Conservation (phyloP, 2,113 vertebrate species). For the Quiscalus mexicanus region DNA sequence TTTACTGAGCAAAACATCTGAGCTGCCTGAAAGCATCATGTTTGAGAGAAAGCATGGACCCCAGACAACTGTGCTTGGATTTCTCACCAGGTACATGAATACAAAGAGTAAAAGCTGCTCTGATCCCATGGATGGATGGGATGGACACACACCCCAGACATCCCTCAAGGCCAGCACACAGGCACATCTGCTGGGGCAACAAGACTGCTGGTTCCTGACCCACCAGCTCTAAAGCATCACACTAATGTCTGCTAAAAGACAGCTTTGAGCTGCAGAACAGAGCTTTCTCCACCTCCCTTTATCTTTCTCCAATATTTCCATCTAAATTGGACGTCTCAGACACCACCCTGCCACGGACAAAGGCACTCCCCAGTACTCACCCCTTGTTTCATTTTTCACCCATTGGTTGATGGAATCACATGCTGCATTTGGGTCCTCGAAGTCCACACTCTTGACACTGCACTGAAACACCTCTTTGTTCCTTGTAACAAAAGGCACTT, state of each 20-base stretch:
- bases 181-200: not conserved
- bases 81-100: not conserved
- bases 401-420: constrained; percentile 87
- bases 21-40: not conserved
- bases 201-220: not conserved
- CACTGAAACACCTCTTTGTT: constrained; percentile 92
- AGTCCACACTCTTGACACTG: constrained; percentile 81
- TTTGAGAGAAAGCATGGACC: not conserved
- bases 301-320: not conserved
- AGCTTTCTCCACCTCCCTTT: not conserved
- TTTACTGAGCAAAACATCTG: not conserved
- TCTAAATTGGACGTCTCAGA: not conserved
- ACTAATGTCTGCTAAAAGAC: not conserved
- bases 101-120: not conserved
- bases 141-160: not conserved
- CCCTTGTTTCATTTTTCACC: constrained; percentile 90
- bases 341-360: not conserved
- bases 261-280: not conserved
- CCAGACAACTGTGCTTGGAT: not conserved
- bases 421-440: constrained; percentile 77
- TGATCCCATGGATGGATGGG: not conserved
- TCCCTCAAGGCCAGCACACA: not conserved
- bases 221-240: not conserved
- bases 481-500: constrained; percentile 80
- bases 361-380: constrained; percentile 65